Evolutionary conservation across 2,888 invertebrate species (phyloP).

Genomic region (Tupiocoris notatus): DNA sequence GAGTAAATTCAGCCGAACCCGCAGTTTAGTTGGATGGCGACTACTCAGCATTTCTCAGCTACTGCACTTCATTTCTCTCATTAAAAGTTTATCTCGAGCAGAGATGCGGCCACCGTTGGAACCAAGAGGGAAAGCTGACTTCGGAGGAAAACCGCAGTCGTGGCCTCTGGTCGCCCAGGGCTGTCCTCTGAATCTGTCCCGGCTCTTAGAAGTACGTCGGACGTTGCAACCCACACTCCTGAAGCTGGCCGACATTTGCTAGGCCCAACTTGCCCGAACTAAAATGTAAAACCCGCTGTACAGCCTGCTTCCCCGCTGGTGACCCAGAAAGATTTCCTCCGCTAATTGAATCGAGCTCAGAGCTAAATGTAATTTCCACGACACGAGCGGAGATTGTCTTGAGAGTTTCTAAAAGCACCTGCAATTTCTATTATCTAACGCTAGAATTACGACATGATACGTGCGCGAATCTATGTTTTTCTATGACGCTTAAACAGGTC

Average conservation of each 20-base stretch:
- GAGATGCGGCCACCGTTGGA: background rate
- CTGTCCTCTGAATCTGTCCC: background rate
- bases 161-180: background rate
- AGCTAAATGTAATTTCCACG: no score
- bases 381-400: no score
- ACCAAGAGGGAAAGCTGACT: background rate
- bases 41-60: background rate
- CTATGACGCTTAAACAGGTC: no score
- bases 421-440: no score
- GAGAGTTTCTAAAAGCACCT: no score
- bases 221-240: background rate
- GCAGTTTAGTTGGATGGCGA: background rate
- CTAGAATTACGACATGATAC: no score
- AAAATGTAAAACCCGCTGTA: no score
- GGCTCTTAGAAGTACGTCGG: background rate
- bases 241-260: background rate
- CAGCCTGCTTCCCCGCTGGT: no score
- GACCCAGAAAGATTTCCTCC: no score
- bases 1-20: background rate
- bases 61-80: background rate
- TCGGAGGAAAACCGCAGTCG: background rate
- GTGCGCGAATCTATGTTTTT: no score
- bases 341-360: no score
- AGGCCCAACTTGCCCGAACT: no score
- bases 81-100: background rate